Conservation (phyloP, 1,140 invertebrate genomes). For the Agrilus planipennis region DNA sequence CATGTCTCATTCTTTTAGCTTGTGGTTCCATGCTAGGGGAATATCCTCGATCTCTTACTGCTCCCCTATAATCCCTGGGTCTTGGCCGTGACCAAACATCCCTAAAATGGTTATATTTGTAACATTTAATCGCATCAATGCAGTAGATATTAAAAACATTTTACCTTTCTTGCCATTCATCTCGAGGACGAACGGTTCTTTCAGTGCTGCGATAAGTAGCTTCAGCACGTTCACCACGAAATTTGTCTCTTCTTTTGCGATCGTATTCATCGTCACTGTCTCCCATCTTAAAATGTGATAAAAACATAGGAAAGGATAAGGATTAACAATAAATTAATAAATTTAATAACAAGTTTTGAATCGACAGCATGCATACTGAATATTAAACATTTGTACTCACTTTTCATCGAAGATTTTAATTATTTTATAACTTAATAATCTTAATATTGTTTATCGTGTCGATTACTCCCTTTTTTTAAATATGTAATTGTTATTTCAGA, state of each 20-base stretch:
- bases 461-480: too few species aligned
- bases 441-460: too few species aligned
- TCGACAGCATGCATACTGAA: too few species aligned
- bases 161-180: slow-evolving; percentile 66
- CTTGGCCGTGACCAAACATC: slow-evolving; percentile 47
- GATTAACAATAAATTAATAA: too few species aligned
- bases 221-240: slow-evolving; percentile 71
- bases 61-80: slow-evolving; percentile 52
- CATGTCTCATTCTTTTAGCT: slow-evolving; percentile 71
- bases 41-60: slow-evolving; percentile 43
- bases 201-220: slow-evolving; percentile 65
- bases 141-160: slow-evolving; percentile 3
- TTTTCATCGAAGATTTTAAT: too few species aligned
- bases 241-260: slow-evolving; percentile 76
- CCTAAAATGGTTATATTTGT: slow-evolving; percentile 32
- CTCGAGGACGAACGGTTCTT: slow-evolving; percentile 54
- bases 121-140: not conserved
- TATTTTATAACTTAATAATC: too few species aligned
- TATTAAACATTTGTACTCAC: too few species aligned
- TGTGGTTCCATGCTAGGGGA: slow-evolving; percentile 73
- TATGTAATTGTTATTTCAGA: too few species aligned
- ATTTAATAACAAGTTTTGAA: too few species aligned
- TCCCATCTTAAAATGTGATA: slow-evolving; percentile 51
- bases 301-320: not conserved
- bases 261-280: slow-evolving; percentile 89